Evolutionary conservation across 2,888 invertebrate species (phyloP).

Genomic region (Agelastica alni): DNA sequence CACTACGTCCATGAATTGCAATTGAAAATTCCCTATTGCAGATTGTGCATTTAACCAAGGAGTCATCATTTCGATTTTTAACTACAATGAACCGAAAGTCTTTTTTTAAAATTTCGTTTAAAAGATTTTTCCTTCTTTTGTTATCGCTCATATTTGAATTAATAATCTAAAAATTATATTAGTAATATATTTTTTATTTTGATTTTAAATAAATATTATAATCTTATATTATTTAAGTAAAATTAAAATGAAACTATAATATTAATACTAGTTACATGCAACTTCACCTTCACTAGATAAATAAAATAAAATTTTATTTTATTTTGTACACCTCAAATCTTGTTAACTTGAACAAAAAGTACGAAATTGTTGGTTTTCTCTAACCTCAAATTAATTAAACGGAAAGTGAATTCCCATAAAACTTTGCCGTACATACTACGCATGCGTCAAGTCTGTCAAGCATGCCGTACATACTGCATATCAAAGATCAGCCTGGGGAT

Average conservation of each 20-base stretch:
- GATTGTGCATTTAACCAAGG: conserved; percentile 1
- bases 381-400: no score
- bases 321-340: not conserved
- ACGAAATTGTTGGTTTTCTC: no score
- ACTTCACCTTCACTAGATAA: not conserved
- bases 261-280: not conserved
- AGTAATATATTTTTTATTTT: not conserved
- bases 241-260: not conserved
- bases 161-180: no score
- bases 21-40: not conserved
- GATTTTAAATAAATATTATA: not conserved
- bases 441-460: no score
- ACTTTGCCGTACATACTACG: no score
- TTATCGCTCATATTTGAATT: not conserved
- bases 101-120: not conserved
- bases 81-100: not conserved
- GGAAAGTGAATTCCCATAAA: no score
- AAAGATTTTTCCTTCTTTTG: not conserved
- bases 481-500: no score
- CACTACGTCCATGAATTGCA: not conserved
- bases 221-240: not conserved
- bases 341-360: not conserved
- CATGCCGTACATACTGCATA: no score
- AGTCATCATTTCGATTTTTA: not conserved
- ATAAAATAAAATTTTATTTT: not conserved